Percentiles rank a stretch among this genome's conserved stretches.
These are phyloP conservation scores for Ephydatia muelleri DNA, from an alignment of 37 sponge, comb jelly and placozoan species.

Conservation along the genomic window DNA sequence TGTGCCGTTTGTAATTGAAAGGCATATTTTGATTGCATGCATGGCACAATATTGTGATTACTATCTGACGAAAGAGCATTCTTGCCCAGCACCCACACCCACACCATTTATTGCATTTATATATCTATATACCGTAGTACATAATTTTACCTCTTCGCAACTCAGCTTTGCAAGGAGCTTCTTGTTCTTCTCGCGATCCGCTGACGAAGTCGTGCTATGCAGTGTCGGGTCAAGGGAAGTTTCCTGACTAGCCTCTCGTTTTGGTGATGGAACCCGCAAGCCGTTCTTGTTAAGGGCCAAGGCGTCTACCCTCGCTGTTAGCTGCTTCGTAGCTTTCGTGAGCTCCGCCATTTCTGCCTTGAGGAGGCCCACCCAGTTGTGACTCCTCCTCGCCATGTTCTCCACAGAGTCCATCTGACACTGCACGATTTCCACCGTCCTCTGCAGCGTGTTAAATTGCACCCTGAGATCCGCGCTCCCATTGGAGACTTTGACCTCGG, in stretches of 20 bases:
- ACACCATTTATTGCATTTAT: too few species aligned
- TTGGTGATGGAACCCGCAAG: neutral
- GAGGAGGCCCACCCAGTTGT: neutral
- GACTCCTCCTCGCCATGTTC: neutral
- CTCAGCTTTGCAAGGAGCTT: neutral
- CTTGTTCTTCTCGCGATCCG: neutral
- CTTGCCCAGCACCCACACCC: too few species aligned
- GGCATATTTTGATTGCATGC: too few species aligned
- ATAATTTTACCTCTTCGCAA: neutral
- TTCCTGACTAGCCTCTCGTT: neutral
- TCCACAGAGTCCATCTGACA: neutral
- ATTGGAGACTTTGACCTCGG: neutral
- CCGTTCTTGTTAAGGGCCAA: neutral
- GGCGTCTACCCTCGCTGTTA: neutral
- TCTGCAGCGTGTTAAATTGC: neutral
- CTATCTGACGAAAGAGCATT: too few species aligned
- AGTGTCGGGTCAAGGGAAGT: neutral
- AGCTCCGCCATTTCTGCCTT: neutral
- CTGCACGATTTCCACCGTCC: neutral
- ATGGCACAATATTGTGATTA: too few species aligned
- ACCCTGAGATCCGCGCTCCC: neutral
- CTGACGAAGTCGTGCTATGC: too few species aligned
- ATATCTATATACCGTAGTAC: too few species aligned
- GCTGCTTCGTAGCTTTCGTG: neutral
- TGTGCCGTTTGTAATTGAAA: too few species aligned